A percentile compares a stretch with the other conserved stretches of the same genome.
Conservation (phyloP, 1,140 invertebrate species). For the Aethina tumida region DNA sequence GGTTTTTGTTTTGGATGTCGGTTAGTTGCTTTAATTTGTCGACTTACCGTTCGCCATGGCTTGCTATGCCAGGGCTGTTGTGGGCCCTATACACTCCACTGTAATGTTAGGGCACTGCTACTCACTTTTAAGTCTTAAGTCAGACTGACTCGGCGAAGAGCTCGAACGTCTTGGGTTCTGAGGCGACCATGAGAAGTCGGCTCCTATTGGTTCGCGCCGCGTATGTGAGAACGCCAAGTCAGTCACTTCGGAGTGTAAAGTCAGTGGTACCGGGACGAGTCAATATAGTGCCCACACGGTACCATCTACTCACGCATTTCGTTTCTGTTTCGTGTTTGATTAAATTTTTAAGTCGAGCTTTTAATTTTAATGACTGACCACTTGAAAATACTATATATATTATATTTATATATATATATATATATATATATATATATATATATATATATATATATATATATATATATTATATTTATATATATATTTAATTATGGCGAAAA, state of each 20-base stretch:
- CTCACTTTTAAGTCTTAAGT: slow-evolving; percentile 25
- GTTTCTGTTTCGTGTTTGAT: too few relatives aligned
- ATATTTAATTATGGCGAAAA: slow-evolving; percentile 6
- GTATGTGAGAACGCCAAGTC: slow-evolving; percentile 18
- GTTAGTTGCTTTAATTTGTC: neutral
- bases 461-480: slow-evolving; percentile 7
- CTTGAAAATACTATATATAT: too few relatives aligned
- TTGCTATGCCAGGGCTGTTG: slow-evolving; percentile 23
- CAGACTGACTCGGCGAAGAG: slow-evolving; percentile 25
- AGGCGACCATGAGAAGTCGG: slow-evolving; percentile 18
- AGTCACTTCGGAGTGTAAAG: slow-evolving; percentile 10
- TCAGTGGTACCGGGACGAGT: too few relatives aligned
- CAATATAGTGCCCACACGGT: too few relatives aligned
- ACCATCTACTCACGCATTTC: too few relatives aligned
- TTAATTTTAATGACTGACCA: too few relatives aligned
- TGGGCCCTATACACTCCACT: slow-evolving; percentile 23
- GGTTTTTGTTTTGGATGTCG: too few relatives aligned
- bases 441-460: slow-evolving; percentile 8
- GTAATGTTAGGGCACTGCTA: slow-evolving; percentile 23
- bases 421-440: slow-evolving; percentile 6
- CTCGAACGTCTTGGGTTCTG: slow-evolving; percentile 18
- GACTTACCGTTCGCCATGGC: slow-evolving; percentile 29
- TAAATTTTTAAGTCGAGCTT: neutral
- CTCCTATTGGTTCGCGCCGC: slow-evolving; percentile 17
- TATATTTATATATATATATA: slow-evolving; percentile 4